Evolutionary conservation across 2,888 invertebrate genomes (phyloP).

Genomic region (Pycnomerus fuliginosus): DNA sequence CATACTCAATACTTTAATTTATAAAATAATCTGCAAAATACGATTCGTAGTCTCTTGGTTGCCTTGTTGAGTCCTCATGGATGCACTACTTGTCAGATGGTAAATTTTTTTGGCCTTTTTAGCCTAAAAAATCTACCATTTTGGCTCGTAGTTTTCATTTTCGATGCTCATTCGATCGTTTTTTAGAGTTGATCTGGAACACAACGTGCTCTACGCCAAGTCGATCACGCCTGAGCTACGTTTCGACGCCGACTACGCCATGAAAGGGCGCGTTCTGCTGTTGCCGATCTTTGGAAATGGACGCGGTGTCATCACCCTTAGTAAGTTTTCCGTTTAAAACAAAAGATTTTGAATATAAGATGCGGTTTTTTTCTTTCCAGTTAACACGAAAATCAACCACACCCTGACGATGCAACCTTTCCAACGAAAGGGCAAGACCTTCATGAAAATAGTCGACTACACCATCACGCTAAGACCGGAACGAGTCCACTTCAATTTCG

Average conservation of each 20-base stretch:
- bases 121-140: no score
- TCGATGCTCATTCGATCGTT: no score
- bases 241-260: slow-evolving; percentile 67
- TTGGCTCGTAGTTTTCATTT: no score
- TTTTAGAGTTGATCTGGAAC: no score
- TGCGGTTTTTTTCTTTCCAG: slow-evolving; percentile 50
- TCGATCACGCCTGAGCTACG: slow-evolving; percentile 61
- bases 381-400: slow-evolving; percentile 64
- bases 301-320: slow-evolving; percentile 65
- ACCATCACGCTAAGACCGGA: slow-evolving; percentile 63
- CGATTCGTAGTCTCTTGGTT: no score
- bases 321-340: slow-evolving; percentile 49
- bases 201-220: slow-evolving; percentile 54
- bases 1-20: no score
- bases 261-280: slow-evolving; percentile 67
- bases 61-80: no score
- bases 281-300: slow-evolving; percentile 70
- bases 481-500: slow-evolving; percentile 61
- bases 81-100: no score
- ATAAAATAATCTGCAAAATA: no score
- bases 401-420: slow-evolving; percentile 63
- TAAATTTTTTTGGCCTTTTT: no score
- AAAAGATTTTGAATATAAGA: no score
- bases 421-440: slow-evolving; percentile 62
- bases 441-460: slow-evolving; percentile 65